These are phyloP conservation scores for Psilopogon haemacephalus DNA, from an alignment of 2,113 vertebrate genomes.

Conservation along the genomic window DNA sequence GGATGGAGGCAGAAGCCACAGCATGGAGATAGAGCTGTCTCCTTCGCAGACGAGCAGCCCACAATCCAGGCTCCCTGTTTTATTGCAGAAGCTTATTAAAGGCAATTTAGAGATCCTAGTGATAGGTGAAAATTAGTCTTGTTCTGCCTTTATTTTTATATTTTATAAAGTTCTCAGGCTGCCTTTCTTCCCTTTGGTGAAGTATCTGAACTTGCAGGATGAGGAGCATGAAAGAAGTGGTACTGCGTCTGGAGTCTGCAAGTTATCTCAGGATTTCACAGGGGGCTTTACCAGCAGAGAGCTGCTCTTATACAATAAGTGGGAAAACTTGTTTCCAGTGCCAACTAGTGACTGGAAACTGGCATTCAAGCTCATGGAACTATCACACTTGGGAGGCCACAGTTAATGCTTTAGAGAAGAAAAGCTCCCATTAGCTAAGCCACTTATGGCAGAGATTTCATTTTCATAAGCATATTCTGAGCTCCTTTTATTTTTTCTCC, in stretches of 20 bases:
- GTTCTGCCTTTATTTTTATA: not conserved
- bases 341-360: slow-evolving; percentile 30
- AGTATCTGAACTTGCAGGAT: slow-evolving; percentile 5
- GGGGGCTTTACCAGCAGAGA: slow-evolving; percentile 53
- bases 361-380: slow-evolving; percentile 11
- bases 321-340: slow-evolving; percentile 46
- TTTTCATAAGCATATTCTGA: not conserved
- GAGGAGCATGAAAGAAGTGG: not conserved
- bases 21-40: slow-evolving; percentile 59
- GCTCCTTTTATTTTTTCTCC: not conserved
- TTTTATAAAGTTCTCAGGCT: not conserved
- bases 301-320: slow-evolving; percentile 21
- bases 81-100: slow-evolving; percentile 57
- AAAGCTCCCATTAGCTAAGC: slow-evolving; percentile 7
- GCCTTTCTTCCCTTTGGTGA: slow-evolving; percentile 27
- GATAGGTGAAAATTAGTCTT: slow-evolving; percentile 27
- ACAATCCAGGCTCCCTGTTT: slow-evolving; percentile 18
- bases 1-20: slow-evolving; percentile 39
- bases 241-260: not conserved
- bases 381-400: slow-evolving; percentile 31
- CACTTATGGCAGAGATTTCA: not conserved
- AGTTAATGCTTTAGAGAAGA: slow-evolving; percentile 17
- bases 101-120: slow-evolving; percentile 46
- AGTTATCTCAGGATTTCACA: slow-evolving; percentile 45
- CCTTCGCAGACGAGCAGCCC: not conserved